These are phyloP conservation scores for Chiloscyllium punctatum DNA, from an alignment of 2,797 vertebrate species.

Conservation along the genomic window DNA sequence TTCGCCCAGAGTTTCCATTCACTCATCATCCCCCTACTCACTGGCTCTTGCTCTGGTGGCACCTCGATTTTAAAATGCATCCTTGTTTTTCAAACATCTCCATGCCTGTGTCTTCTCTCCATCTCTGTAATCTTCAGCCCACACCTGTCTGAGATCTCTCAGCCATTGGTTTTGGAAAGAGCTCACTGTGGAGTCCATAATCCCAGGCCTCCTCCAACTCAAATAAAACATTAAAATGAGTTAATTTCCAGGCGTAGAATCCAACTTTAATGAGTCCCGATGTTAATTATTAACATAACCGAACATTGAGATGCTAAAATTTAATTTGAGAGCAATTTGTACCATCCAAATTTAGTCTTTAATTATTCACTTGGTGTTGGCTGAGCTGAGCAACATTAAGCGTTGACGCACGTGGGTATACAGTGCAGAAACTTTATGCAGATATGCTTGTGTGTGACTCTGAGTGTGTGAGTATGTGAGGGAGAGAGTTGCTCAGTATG, in stretches of 20 bases:
- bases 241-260: neutral
- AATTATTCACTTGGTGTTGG: constrained; percentile 36
- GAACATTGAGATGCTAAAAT: constrained; percentile 13
- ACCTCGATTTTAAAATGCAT: neutral
- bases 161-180: neutral
- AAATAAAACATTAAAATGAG: neutral
- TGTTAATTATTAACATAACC: constrained; percentile 30
- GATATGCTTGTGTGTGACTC: neutral
- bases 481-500: neutral
- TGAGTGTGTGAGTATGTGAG: neutral
- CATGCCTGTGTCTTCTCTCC: neutral
- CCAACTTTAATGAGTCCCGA: constrained; percentile 15
- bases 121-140: neutral
- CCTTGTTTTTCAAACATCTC: neutral
- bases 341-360: constrained; percentile 29
- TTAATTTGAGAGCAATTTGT: constrained; percentile 41
- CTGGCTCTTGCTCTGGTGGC: neutral
- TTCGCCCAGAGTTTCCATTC: neutral
- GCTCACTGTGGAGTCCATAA: neutral
- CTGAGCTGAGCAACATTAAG: neutral
- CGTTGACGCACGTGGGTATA: neutral
- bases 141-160: neutral
- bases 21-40: neutral
- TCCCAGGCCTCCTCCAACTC: neutral
- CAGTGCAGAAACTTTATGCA: neutral